A percentile compares a stretch with the other conserved stretches of the same genome.
These are phyloP conservation scores for Dastarcus helophoroides DNA, from an alignment of 2,888 invertebrate genomes.

Conservation along the genomic window DNA sequence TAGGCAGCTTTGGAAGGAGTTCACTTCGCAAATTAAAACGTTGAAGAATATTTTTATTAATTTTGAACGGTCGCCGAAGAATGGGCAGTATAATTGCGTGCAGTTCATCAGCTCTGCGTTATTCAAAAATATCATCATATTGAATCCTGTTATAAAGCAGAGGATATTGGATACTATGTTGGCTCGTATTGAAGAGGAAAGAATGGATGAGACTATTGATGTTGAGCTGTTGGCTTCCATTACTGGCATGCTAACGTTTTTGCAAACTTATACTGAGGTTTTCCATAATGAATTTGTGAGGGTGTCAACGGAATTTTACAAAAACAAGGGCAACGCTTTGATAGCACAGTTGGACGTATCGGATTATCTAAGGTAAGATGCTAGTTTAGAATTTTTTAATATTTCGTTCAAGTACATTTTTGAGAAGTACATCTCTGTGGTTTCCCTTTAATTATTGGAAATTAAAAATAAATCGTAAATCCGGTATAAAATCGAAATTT, in stretches of 20 bases:
- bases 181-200: conserved; percentile 76
- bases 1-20: conserved; percentile 85
- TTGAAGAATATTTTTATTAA: conserved; percentile 94
- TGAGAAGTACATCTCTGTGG: no score
- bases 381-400: no score
- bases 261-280: conserved; percentile 79
- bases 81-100: conserved; percentile 81
- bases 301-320: conserved; percentile 81
- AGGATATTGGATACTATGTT: conserved; percentile 83
- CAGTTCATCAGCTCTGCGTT: conserved; percentile 89
- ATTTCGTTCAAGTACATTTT: no score
- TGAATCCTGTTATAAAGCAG: conserved; percentile 72
- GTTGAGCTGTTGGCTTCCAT: conserved; percentile 80
- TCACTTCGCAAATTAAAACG: conserved; percentile 93
- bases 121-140: conserved; percentile 81
- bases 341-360: conserved; percentile 83
- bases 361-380: conserved; percentile 52
- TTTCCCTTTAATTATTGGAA: no score
- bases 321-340: conserved; percentile 76
- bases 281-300: conserved; percentile 78
- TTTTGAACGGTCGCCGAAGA: conserved; percentile 86
- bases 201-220: conserved; percentile 80
- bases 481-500: no score
- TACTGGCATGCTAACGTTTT: conserved; percentile 84
- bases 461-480: no score